phyloP scores from a whole-genome alignment of 2,113 vertebrate genomes.

The Ictidomys tridecemlineatus region DNA sequence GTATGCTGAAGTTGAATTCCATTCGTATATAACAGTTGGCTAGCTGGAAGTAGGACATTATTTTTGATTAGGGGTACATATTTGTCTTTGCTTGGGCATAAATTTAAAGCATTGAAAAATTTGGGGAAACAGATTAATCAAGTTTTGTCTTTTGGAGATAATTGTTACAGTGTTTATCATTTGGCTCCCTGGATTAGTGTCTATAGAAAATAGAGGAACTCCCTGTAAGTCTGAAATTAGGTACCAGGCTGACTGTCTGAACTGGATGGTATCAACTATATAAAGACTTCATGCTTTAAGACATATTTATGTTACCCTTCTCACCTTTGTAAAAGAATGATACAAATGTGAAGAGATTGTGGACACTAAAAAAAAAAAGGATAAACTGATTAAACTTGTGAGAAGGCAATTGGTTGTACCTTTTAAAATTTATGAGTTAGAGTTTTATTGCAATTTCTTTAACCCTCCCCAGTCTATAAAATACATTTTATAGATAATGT shows the following conservation, averaged over 20 bases:
- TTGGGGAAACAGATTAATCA: background rate
- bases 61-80: background rate
- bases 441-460: background rate
- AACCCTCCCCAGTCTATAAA: background rate
- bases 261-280: no score
- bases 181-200: background rate
- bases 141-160: background rate
- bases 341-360: background rate
- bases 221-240: background rate
- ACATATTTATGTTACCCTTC: background rate
- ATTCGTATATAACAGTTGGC: rapidly evolving
- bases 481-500: background rate
- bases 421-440: background rate
- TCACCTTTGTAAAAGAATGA: no score
- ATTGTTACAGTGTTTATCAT: background rate
- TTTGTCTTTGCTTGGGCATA: background rate
- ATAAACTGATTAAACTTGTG: background rate
- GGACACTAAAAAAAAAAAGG: background rate
- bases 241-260: background rate
- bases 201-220: no score
- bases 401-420: background rate
- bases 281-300: background rate
- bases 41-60: background rate
- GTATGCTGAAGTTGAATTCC: no score
- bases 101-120: background rate